Conservation (phyloP, 2,797 vertebrate genomes). For the Schizothorax lantsangensis region DNA sequence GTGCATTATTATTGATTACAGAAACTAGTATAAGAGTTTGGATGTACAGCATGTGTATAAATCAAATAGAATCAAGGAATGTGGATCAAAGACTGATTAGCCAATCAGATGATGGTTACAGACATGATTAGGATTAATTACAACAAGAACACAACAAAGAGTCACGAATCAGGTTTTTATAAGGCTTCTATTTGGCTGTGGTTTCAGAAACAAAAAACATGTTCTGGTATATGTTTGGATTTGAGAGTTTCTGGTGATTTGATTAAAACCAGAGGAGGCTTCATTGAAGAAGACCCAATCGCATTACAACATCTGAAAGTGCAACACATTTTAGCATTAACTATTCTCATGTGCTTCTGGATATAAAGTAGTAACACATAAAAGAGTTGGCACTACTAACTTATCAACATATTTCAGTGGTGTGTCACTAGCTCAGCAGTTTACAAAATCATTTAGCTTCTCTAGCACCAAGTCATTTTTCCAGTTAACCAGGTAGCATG, state of each 20-base stretch:
- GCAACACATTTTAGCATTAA: neutral
- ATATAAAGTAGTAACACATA: neutral
- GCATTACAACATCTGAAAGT: slow-evolving; percentile 6
- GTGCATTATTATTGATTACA: slow-evolving; percentile 17
- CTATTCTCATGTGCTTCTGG: neutral
- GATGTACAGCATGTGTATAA: slow-evolving; percentile 1
- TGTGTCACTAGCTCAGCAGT: neutral
- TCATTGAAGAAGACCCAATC: neutral
- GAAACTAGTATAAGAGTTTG: slow-evolving; percentile 32
- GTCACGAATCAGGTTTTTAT: neutral
- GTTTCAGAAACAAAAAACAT: slow-evolving; percentile 24
- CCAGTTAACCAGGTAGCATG: neutral
- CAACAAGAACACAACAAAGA: slow-evolving; percentile 24
- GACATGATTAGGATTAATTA: slow-evolving; percentile 47
- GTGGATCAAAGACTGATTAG: slow-evolving; percentile 34
- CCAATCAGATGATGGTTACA: slow-evolving; percentile 39
- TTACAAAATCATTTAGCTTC: neutral
- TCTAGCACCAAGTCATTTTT: neutral
- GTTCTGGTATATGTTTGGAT: neutral
- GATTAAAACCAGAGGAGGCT: slow-evolving; percentile 38
- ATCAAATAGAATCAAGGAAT: slow-evolving; percentile 5
- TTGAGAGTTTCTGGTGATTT: slow-evolving; percentile 16
- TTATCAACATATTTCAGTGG: neutral
- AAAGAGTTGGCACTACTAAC: neutral
- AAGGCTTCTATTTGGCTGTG: slow-evolving; percentile 2